Evolutionary conservation across 2,797 vertebrate genomes (phyloP).

Genomic region (Okamejei kenojei): DNA sequence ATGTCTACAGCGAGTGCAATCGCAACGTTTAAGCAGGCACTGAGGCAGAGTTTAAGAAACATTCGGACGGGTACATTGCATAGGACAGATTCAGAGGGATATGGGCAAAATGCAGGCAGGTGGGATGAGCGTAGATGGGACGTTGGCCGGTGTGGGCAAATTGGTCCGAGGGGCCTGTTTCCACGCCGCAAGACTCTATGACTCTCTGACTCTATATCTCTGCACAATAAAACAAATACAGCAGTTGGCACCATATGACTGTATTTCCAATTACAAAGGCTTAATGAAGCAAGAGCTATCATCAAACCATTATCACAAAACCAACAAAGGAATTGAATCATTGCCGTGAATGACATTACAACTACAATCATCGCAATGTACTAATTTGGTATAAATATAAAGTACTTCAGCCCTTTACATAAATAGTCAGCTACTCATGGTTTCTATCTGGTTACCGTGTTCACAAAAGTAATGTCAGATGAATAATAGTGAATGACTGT

Average conservation of each 20-base stretch:
- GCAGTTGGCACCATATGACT: neutral
- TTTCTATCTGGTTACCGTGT: neutral
- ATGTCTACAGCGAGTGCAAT: too few relatives aligned
- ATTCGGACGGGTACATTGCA: too few relatives aligned
- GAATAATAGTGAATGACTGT: neutral
- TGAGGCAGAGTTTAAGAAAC: too few relatives aligned
- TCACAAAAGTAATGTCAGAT: neutral
- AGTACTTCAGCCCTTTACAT: neutral
- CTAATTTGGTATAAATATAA: constrained; percentile 3
- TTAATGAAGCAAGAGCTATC: neutral
- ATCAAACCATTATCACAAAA: neutral
- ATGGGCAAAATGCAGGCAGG: too few relatives aligned
- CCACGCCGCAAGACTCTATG: too few relatives aligned
- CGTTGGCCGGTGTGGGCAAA: too few relatives aligned
- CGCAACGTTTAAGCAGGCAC: too few relatives aligned
- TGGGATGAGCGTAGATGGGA: too few relatives aligned
- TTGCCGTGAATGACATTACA: neutral
- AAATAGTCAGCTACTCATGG: neutral
- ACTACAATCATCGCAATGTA: neutral
- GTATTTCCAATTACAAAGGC: neutral
- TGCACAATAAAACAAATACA: neutral
- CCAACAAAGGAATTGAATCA: neutral
- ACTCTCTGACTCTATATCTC: too few relatives aligned
- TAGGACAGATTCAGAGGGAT: too few relatives aligned
- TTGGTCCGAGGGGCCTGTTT: too few relatives aligned